A percentile compares a stretch with the other conserved stretches of the same genome.
Evolutionary conservation across 1,140 invertebrate species (phyloP).

Genomic region (Neelides sp.): DNA sequence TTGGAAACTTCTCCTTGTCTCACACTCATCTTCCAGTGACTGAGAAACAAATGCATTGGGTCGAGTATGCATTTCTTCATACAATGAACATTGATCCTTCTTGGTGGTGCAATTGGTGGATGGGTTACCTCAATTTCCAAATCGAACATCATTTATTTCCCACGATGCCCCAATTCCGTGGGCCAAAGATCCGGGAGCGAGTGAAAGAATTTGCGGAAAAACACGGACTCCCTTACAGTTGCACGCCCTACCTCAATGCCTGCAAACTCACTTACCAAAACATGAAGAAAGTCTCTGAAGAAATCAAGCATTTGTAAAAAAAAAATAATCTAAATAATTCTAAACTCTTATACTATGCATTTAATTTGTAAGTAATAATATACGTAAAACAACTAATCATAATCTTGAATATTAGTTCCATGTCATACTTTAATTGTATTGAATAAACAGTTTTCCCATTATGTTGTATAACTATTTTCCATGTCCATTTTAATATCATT

Average conservation of each 20-base stretch:
- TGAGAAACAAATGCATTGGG: constrained; percentile 17
- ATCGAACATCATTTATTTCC: constrained; percentile 15
- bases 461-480: too few species aligned
- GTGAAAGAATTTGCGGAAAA: background rate
- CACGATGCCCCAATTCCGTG: background rate
- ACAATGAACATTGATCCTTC: constrained; percentile 14
- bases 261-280: constrained; percentile 18
- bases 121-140: constrained; percentile 22
- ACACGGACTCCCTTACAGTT: background rate
- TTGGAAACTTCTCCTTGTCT: constrained; percentile 18
- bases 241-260: constrained; percentile 14
- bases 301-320: constrained; percentile 11
- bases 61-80: constrained; percentile 22
- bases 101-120: constrained; percentile 19
- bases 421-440: too few species aligned
- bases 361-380: too few species aligned
- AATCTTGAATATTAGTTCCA: too few species aligned
- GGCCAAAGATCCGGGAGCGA: background rate
- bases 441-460: too few species aligned
- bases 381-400: too few species aligned
- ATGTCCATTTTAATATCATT: too few species aligned
- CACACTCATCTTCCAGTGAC: constrained; percentile 20
- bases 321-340: too few species aligned
- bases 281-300: constrained; percentile 20
- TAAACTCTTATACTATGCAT: too few species aligned